phyloP scores from a whole-genome alignment of 1,140 invertebrate species.

The Zaprionus lachaisei region DNA sequence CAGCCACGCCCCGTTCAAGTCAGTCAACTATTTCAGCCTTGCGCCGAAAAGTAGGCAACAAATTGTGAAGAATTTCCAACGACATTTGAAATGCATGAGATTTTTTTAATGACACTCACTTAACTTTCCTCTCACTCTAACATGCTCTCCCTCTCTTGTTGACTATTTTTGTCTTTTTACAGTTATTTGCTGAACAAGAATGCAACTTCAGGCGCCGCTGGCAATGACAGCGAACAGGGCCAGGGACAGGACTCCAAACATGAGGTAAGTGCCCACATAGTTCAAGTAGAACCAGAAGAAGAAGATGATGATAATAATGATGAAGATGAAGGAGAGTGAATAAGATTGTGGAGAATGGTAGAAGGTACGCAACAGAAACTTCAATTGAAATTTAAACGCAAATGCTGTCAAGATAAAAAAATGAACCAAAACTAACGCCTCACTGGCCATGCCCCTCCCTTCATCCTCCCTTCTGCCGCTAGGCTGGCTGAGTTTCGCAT shows the following conservation, averaged over 20 bases:
- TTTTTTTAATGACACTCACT: constrained; percentile 48
- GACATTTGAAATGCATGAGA: constrained; percentile 65
- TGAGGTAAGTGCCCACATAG: constrained; percentile 62
- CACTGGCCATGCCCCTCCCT: not conserved
- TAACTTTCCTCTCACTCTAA: constrained; percentile 10
- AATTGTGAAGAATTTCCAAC: constrained; percentile 42
- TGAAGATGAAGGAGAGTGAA: not conserved
- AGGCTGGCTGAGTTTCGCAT: too few species aligned
- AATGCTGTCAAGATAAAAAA: constrained; percentile 38
- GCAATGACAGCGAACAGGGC: constrained; percentile 72
- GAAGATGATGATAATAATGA: constrained; percentile 8
- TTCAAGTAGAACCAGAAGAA: constrained; percentile 18
- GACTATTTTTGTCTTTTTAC: constrained; percentile 25
- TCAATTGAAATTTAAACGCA: constrained; percentile 59
- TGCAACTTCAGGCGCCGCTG: constrained; percentile 46
- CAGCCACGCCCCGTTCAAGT: too few species aligned
- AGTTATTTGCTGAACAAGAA: constrained; percentile 69
- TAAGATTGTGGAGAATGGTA: constrained; percentile 2
- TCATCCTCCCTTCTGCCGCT: too few species aligned
- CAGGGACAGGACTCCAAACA: constrained; percentile 61
- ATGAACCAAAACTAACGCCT: not conserved
- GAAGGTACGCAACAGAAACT: constrained; percentile 29
- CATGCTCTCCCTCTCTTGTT: not conserved
- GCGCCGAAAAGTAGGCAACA: constrained; percentile 58
- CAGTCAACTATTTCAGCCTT: not conserved